Evolutionary conservation across 2,888 invertebrate species (phyloP).

Genomic region (Drosophila subsilvestris): DNA sequence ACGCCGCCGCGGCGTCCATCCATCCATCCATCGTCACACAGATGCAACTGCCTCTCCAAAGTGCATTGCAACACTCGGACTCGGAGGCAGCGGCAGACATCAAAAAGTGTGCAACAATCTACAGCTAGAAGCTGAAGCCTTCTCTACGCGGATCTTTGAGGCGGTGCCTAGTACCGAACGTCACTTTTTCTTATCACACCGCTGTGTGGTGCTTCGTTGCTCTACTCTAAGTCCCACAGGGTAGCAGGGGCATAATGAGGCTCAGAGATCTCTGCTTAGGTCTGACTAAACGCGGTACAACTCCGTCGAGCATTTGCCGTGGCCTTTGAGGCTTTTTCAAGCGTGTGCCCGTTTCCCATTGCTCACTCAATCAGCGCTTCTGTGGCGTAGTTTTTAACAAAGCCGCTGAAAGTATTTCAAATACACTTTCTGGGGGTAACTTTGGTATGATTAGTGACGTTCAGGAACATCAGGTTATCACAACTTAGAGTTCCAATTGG

Average conservation of each 20-base stretch:
- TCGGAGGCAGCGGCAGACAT: constrained; percentile 22
- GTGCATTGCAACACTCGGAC: constrained; percentile 43
- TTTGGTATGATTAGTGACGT: neutral
- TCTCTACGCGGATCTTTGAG: neutral
- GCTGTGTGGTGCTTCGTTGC: neutral
- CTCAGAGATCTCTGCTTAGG: neutral
- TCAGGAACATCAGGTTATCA: too few relatives aligned
- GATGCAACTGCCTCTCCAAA: constrained; percentile 17
- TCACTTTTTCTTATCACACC: constrained; percentile 65
- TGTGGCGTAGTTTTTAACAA: constrained; percentile 36
- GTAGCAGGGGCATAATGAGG: constrained; percentile 31
- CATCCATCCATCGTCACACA: neutral
- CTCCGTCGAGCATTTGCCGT: neutral
- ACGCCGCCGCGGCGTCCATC: neutral
- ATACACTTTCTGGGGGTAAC: neutral
- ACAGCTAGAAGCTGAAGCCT: neutral
- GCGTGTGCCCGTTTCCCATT: constrained; percentile 50
- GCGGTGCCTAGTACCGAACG: constrained; percentile 66
- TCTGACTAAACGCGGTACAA: neutral
- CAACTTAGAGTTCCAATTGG: too few relatives aligned
- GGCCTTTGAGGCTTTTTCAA: constrained; percentile 21
- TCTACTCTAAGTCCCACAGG: constrained; percentile 30
- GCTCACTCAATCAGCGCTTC: constrained; percentile 59
- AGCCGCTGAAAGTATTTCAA: constrained; percentile 21
- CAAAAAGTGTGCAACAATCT: constrained; percentile 14